These are phyloP conservation scores for Amiota minor DNA, from an alignment of 2,888 invertebrate genomes.

Conservation along the genomic window DNA sequence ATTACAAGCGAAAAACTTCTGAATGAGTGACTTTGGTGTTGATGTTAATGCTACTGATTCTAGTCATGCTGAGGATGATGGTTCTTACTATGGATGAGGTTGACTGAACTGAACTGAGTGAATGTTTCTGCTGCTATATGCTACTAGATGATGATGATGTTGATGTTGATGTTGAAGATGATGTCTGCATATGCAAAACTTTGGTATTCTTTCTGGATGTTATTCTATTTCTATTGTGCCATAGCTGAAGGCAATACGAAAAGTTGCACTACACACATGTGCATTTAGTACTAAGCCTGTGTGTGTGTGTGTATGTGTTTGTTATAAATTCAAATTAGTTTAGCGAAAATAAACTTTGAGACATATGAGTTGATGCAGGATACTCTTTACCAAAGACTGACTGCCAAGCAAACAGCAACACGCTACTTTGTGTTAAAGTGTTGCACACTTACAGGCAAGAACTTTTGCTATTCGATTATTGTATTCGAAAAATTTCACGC, in stretches of 20 bases:
- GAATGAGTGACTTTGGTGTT: not conserved
- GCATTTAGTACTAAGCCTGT: too few relatives aligned
- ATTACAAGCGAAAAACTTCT: constrained; percentile 27
- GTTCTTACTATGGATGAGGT: not conserved
- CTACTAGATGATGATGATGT: not conserved
- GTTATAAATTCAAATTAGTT: constrained; percentile 21
- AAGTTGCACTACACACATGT: not conserved
- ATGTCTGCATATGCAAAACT: constrained; percentile 2
- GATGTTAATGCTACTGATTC: constrained; percentile 4
- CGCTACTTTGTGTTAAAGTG: not conserved
- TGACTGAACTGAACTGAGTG: not conserved
- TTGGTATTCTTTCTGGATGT: not conserved
- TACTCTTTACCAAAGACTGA: constrained; percentile 9
- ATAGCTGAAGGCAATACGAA: constrained; percentile 17
- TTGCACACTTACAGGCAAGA: constrained; percentile 14
- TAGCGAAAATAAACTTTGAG: constrained; percentile 23
- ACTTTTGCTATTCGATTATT: not conserved
- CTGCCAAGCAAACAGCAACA: constrained; percentile 6
- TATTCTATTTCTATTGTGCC: not conserved
- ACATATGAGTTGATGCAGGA: constrained; percentile 6
- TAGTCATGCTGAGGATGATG: not conserved
- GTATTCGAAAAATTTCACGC: not conserved
- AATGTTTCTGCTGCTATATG: not conserved
- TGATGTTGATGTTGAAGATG: constrained; percentile 11
- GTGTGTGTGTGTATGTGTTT: constrained; percentile 7